A percentile compares a stretch with the other conserved stretches of the same genome.
These are phyloP conservation scores for Arizona elegans DNA, from an alignment of 2,113 vertebrate genomes.

Conservation along the genomic window DNA sequence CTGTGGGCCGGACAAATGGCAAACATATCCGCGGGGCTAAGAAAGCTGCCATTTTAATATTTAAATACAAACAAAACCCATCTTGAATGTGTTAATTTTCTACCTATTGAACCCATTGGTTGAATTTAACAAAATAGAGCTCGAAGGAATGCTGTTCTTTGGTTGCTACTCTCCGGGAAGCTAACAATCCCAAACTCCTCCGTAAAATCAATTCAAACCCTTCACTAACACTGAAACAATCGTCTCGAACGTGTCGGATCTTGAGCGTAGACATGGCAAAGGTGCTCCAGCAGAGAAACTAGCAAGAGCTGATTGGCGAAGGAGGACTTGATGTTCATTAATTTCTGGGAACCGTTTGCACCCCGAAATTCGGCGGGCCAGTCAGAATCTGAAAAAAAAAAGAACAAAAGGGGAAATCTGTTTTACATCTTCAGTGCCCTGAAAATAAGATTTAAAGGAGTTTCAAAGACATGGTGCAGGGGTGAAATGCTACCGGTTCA, in stretches of 20 bases:
- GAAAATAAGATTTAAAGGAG: not conserved
- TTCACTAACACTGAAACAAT: slow-evolving; percentile 86
- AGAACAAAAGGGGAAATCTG: not conserved
- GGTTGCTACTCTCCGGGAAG: not conserved
- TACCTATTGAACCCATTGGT: not conserved
- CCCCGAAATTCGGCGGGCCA: slow-evolving; percentile 75
- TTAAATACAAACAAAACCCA: not conserved
- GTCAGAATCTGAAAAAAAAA: slow-evolving; percentile 80
- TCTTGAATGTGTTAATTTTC: not conserved
- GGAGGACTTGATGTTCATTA: slow-evolving; percentile 80
- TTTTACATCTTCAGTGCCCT: fast-evolving
- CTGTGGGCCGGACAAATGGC: not conserved
- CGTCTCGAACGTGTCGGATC: slow-evolving; percentile 79
- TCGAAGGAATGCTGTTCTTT: not conserved
- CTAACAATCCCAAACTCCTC: not conserved
- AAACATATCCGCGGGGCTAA: not conserved
- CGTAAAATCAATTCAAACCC: not conserved
- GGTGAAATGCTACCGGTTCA: too few relatives aligned
- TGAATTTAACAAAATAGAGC: not conserved
- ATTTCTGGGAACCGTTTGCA: slow-evolving; percentile 73
- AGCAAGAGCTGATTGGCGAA: slow-evolving; percentile 93
- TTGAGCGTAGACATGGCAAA: slow-evolving; percentile 88
- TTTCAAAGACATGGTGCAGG: not conserved
- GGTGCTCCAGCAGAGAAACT: slow-evolving; percentile 89
- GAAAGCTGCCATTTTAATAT: not conserved